Evolutionary conservation across 2,113 vertebrate species (phyloP).

Genomic region (Notechis scutatus): DNA sequence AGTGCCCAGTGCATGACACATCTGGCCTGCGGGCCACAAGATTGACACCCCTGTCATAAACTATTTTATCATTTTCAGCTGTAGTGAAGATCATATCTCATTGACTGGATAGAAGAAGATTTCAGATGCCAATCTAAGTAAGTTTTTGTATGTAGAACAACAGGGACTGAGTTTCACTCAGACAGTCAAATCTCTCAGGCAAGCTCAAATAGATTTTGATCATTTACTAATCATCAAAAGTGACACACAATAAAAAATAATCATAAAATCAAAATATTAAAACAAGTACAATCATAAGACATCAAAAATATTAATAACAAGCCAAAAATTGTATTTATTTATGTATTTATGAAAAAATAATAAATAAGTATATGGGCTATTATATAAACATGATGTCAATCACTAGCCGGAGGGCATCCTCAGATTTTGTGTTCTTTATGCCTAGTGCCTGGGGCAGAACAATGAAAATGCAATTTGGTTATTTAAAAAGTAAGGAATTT

Average conservation of each 20-base stretch:
- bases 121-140: background rate
- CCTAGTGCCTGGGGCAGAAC: background rate
- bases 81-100: background rate
- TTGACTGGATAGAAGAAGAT: background rate
- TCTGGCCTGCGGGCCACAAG: too few species aligned
- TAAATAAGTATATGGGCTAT: background rate
- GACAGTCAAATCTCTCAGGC: background rate
- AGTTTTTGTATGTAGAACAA: background rate
- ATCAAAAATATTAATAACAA: background rate
- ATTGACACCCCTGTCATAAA: background rate
- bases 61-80: background rate
- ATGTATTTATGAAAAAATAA: background rate
- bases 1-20: too few species aligned
- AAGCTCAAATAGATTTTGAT: background rate
- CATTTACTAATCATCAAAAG: background rate
- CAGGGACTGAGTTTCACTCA: background rate
- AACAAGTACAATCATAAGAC: background rate
- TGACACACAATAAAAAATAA: background rate
- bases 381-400: background rate
- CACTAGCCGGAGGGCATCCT: background rate
- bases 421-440: background rate
- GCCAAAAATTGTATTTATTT: background rate
- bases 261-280: background rate
- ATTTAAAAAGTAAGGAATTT: background rate
- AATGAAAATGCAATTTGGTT: background rate